Conservation (phyloP, 1,140 invertebrate species). For the Drosophila quadrilineata region DNA sequence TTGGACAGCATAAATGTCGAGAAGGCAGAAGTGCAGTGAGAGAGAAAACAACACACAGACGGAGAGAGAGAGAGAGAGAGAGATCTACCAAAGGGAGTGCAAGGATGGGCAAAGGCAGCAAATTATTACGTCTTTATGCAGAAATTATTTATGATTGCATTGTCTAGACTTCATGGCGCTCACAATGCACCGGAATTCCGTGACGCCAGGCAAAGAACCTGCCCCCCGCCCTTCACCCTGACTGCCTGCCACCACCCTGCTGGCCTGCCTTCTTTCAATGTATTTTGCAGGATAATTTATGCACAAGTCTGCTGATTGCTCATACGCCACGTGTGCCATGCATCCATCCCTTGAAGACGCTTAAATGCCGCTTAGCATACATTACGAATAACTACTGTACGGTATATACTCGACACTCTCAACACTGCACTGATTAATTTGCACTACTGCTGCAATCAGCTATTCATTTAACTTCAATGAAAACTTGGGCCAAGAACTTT, state of each 20-base stretch:
- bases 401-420: neutral
- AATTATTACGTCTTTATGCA: constrained; percentile 76
- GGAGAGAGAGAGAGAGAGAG: neutral
- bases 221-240: no score
- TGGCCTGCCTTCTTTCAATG: constrained; percentile 48
- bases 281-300: constrained; percentile 57
- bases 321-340: constrained; percentile 59
- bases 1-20: constrained; percentile 39
- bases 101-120: constrained; percentile 10
- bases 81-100: no score
- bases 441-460: neutral
- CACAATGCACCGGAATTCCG: constrained; percentile 78
- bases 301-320: constrained; percentile 52
- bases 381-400: neutral
- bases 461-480: constrained; percentile 9
- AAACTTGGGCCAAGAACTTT: neutral
- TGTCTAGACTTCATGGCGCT: constrained; percentile 69
- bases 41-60: neutral
- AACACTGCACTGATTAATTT: neutral
- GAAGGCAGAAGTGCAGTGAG: constrained; percentile 5
- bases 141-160: constrained; percentile 78
- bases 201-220: constrained; percentile 38
- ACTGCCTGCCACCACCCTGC: no score
- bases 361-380: constrained; percentile 22
- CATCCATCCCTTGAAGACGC: constrained; percentile 17